Percentiles rank a stretch among this genome's conserved stretches.
These are phyloP conservation scores for Thymelicus acteon DNA, from an alignment of 2,888 invertebrate genomes.

Conservation along the genomic window DNA sequence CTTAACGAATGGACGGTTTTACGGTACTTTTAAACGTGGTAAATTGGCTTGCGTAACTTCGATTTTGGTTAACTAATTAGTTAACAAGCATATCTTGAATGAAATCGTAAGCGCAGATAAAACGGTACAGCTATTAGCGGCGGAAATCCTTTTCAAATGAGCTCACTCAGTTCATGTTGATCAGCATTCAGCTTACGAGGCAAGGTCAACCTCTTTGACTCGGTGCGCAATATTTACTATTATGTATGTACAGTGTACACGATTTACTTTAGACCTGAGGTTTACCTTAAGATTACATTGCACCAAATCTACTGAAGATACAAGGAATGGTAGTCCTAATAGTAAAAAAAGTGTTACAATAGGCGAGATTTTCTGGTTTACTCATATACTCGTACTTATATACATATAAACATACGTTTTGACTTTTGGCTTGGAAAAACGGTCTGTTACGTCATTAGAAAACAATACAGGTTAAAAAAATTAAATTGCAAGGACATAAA, in stretches of 20 bases:
- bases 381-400: too few relatives aligned
- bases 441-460: not conserved
- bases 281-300: too few relatives aligned
- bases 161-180: slow-evolving; percentile 32
- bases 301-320: too few relatives aligned
- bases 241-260: too few relatives aligned
- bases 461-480: not conserved
- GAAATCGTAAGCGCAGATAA: slow-evolving; percentile 14
- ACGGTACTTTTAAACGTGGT: not conserved
- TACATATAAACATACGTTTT: not conserved
- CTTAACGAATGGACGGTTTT: too few relatives aligned
- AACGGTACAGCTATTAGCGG: slow-evolving; percentile 21
- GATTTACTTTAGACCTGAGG: too few relatives aligned
- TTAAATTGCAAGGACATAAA: not conserved
- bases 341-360: too few relatives aligned
- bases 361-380: too few relatives aligned
- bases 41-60: not conserved
- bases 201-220: slow-evolving; percentile 40
- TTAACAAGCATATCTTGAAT: not conserved
- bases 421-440: not conserved
- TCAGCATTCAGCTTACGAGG: slow-evolving; percentile 8
- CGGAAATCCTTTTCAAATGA: slow-evolving; percentile 42
- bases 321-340: too few relatives aligned
- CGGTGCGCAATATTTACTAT: slow-evolving; percentile 9
- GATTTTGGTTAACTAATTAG: not conserved